Base-by-base conservation (phyloP, 2,797 vertebrate species). In the Myotis myotis region DNA sequence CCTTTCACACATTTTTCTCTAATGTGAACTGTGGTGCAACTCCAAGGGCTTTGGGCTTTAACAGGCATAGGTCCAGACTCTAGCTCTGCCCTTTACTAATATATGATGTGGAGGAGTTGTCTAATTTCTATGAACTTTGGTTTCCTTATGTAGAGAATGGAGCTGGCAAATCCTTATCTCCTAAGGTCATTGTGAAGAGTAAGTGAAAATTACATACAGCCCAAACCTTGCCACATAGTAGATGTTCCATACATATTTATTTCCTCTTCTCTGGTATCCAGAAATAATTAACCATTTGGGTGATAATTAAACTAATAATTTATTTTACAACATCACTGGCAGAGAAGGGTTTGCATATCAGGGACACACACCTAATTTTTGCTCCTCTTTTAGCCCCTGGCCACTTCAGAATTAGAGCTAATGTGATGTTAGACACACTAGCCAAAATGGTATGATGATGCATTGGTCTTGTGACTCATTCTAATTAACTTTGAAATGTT, bases 401-500 rank as follows among this genome's bases (percentile, higher is more conserved):
- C 22, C n/a, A 68, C 36, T 76, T 88, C 30, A 93, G 49, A 85
- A 68, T 89, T n/a, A 47, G 19, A 82, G 20, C 28, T 85, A 90
- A 86, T 85, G 36, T 76, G 82, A 51, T 22, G 20, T 82, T 30
- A 86, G 33, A 85, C 57, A n/a, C 36, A 66, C 3, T 3, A 89
- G 80, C 30, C 51, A 47, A 74, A 79, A 88, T 17, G 53, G 17
- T 9, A 19, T 23, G 38, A 41, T 13, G 30, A 84, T 41, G n/a
- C 57, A 41, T 76, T 47, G 51, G 53, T 71, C 55, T 91, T 87
- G 75, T 30, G 66, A 91, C 68, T 51, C 3, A 5, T 86, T 90
- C 93, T 91, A 87, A 93, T 78, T 84, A 91, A 93, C 84, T 83
- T 92, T 88, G 81, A 95, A 90, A 93, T 87, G 41, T 76, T 82